phyloP scores from a whole-genome alignment of 2,797 vertebrate genomes.

The Danio kyathit region DNA sequence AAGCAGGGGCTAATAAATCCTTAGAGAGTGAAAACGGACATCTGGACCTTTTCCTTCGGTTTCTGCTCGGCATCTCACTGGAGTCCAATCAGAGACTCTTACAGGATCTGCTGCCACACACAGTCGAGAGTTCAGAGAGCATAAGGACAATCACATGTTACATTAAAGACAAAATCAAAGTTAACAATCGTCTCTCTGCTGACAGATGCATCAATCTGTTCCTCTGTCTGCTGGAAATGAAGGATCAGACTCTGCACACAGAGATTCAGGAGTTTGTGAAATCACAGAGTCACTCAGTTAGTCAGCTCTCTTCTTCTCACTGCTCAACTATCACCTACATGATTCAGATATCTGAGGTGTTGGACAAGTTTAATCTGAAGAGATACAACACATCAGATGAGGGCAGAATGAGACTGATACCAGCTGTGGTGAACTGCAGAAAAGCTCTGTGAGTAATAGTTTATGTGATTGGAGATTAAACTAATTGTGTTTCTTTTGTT shows the following conservation, averaged over 20 bases:
- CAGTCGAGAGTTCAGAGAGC: not conserved
- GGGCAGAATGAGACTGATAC: not conserved
- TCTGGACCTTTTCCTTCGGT: not conserved
- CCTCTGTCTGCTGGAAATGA: not conserved
- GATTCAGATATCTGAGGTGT: slow-evolving; percentile 1
- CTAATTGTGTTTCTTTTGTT: too few species aligned
- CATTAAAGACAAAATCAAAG: not conserved
- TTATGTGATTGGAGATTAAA: too few species aligned
- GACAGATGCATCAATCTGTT: slow-evolving; percentile 12
- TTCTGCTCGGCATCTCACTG: too few species aligned
- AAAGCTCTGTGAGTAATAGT: slow-evolving; percentile 9
- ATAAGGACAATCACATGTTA: not conserved
- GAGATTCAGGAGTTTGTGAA: slow-evolving; percentile 9
- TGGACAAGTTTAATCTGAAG: not conserved
- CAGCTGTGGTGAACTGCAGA: slow-evolving; percentile 17
- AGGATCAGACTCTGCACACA: not conserved
- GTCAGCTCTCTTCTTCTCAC: not conserved
- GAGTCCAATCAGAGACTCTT: not conserved
- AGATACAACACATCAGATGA: too few species aligned
- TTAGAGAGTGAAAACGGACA: too few species aligned
- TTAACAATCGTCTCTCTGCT: not conserved
- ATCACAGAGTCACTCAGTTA: not conserved
- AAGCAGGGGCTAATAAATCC: too few species aligned
- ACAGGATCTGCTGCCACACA: not conserved
- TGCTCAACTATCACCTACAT: slow-evolving; percentile 12